Percentiles rank a stretch among this genome's conserved stretches.
Evolutionary conservation across 1,140 invertebrate genomes (phyloP).

Genomic region (Euura saliciscinereae): DNA sequence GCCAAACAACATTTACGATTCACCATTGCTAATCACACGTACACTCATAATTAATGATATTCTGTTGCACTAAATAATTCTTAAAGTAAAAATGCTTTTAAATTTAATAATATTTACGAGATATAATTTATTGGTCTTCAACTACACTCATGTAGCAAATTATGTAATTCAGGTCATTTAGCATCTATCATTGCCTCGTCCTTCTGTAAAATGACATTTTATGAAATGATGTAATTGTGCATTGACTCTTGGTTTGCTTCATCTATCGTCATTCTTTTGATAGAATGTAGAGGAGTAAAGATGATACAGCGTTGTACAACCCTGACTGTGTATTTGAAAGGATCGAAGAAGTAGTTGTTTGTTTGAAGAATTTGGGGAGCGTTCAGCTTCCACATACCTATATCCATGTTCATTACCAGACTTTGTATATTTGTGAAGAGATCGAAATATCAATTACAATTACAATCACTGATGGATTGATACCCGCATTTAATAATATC

Average conservation of each 20-base stretch:
- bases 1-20: too few relatives aligned
- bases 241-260: slow-evolving; percentile 1
- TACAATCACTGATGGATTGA: not conserved
- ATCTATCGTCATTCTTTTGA: not conserved
- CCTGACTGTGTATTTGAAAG: not conserved
- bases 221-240: not conserved
- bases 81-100: too few relatives aligned
- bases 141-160: not conserved
- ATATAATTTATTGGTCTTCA: not conserved
- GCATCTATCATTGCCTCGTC: not conserved
- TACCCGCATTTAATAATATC: not conserved
- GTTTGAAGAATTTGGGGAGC: not conserved
- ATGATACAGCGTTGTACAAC: not conserved
- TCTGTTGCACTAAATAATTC: not conserved
- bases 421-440: not conserved
- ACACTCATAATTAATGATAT: not conserved
- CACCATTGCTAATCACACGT: not conserved
- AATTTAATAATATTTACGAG: not conserved
- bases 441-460: not conserved
- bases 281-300: not conserved
- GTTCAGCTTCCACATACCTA: not conserved
- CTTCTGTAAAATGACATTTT: not conserved
- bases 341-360: not conserved
- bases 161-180: not conserved
- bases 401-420: not conserved